Base-by-base conservation (phyloP, 2,888 invertebrate species). In the Alentia gelatinosa region DNA sequence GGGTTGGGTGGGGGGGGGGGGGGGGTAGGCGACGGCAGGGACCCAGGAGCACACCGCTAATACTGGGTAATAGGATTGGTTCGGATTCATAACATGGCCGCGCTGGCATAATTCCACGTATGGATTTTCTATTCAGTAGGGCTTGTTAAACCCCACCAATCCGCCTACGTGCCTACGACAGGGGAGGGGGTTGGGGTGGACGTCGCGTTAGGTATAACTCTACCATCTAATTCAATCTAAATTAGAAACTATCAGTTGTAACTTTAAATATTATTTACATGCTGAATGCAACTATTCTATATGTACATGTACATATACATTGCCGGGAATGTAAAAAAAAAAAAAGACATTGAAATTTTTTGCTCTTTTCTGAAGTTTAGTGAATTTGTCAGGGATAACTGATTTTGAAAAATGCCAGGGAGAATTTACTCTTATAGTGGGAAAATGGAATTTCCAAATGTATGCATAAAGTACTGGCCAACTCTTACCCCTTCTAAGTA, bases 21-120 rank as follows among this genome's bases (percentile, higher is more conserved):
- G 5, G n/a, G 30, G 68, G 1, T n/a, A 30, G 0, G 30, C 5
- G 30, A 30, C n/a, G 68, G 3, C 9, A 30, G 30, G 12, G 12
- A n/a, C 4, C 4, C 63, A 63, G n/a, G 23, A 23, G 37, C 40
- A 83, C 9, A 23, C 79, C 35, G 83, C 40, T 83, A 83, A 83
- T 83, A 35, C 37, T 19, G 5, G 19, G 39, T 40, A 83, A 83
- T 83, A 40, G 83, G 83, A 83, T 83, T 83, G 39, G 40, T 35
- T 83, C 33, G 83, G 39, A 37, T 83, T 83, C 68, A 83, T 40
- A 83, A 83, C 83, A 40, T 83, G 83, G 37, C 39, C 26, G n/a
- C n/a, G 7, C 83, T 83, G 83, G 83, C 40, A 5, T 83, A 15
- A 40, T 40, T 83, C 83, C 83, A 83, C 39, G 26, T 83, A 83